Percentiles rank a stretch among this genome's conserved stretches.
phyloP scores from a whole-genome alignment of 2,113 vertebrate species.

The Rhinopomastus cyanomelas region DNA sequence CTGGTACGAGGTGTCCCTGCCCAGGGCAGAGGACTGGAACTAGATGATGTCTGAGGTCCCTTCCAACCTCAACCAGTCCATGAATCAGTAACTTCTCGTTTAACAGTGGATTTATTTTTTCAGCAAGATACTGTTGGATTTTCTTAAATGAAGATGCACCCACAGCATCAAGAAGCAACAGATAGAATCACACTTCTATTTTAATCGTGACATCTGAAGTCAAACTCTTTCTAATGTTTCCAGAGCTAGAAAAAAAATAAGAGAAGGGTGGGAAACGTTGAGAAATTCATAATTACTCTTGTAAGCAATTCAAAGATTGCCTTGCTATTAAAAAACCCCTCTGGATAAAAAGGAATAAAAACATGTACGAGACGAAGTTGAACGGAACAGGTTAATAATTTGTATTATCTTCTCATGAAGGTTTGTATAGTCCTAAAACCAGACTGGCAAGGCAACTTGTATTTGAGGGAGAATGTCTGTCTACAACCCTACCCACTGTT shows the following conservation, averaged over 20 bases:
- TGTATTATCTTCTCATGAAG: constrained; percentile 6
- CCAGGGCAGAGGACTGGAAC: no score
- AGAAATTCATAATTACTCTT: constrained; percentile 31
- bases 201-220: background rate
- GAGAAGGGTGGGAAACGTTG: background rate
- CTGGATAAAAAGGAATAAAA: constrained; percentile 48
- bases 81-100: no score
- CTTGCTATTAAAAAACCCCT: background rate
- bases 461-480: background rate
- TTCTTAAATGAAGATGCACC: background rate
- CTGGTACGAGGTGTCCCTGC: no score
- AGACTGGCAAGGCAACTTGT: background rate
- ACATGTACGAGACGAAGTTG: constrained; percentile 1
- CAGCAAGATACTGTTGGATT: background rate
- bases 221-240: background rate
- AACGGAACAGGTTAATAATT: constrained; percentile 28
- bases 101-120: no score
- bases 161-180: background rate
- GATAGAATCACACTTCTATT: background rate
- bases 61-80: no score
- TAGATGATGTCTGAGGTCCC: no score
- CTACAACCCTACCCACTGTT: background rate
- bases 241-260: background rate
- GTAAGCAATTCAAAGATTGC: constrained; percentile 31
- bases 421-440: constrained; percentile 1